Conservation (phyloP, 2,888 invertebrate species). For the Chaetoderma sp. region DNA sequence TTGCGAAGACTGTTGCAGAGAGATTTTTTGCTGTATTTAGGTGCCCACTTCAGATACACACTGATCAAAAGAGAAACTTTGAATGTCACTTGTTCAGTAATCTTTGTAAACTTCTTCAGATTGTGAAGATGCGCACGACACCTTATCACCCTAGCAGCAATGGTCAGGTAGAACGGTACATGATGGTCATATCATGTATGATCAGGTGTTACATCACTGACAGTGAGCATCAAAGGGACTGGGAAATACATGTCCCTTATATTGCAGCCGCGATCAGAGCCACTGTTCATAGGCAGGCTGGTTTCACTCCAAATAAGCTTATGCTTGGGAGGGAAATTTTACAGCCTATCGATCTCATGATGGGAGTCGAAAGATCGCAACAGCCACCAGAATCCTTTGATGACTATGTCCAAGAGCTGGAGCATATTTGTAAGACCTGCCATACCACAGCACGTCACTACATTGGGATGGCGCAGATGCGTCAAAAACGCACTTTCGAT, state of each 20-base stretch:
- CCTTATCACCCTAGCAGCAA: constrained; percentile 22
- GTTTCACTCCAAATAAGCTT: constrained; percentile 25
- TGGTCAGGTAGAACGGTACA: constrained; percentile 26
- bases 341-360: too few relatives aligned
- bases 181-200: constrained; percentile 30
- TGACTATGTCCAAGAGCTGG: too few relatives aligned
- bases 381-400: too few relatives aligned
- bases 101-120: constrained; percentile 31
- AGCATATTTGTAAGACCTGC: too few relatives aligned
- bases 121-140: constrained; percentile 32
- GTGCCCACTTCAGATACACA: constrained; percentile 26
- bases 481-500: too few relatives aligned
- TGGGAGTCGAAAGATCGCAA: too few relatives aligned
- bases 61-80: constrained; percentile 31
- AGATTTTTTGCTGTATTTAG: constrained; percentile 28
- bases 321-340: constrained; percentile 33
- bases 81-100: constrained; percentile 34
- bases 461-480: too few relatives aligned
- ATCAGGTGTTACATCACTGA: constrained; percentile 17
- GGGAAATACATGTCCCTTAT: constrained; percentile 21
- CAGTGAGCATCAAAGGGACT: constrained; percentile 23
- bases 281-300: constrained; percentile 28
- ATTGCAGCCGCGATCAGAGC: constrained; percentile 36
- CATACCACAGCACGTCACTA: too few relatives aligned
- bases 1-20: constrained; percentile 32